Percentiles rank a stretch among this genome's conserved stretches.
phyloP scores from a whole-genome alignment of 2,888 invertebrate genomes.

The Leucophenga montana region DNA sequence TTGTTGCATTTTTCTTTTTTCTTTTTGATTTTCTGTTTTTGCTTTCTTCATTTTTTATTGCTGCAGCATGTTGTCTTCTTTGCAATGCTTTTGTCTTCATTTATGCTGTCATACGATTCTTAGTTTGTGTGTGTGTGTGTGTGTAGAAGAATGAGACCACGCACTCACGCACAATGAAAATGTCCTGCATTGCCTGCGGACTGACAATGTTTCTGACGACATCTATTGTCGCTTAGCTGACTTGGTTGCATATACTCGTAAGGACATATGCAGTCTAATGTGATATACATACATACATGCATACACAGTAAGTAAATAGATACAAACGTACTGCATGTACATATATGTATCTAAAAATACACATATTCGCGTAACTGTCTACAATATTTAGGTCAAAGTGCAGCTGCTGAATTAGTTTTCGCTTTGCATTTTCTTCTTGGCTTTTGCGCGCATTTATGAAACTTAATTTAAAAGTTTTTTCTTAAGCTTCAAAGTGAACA shows the following conservation, averaged over 20 bases:
- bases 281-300: neutral
- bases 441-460: constrained; percentile 41
- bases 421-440: constrained; percentile 24
- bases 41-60: neutral
- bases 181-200: neutral
- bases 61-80: neutral
- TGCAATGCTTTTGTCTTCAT: neutral
- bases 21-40: neutral
- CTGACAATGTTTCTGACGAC: neutral
- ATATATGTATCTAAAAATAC: neutral
- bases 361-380: neutral
- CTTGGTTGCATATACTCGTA: neutral
- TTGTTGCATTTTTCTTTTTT: no score
- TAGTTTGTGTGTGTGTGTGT: neutral
- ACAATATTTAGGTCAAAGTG: constrained; percentile 57
- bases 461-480: constrained; percentile 59
- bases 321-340: neutral
- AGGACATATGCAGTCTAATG: neutral
- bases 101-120: neutral
- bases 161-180: constrained; percentile 16
- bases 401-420: constrained; percentile 47
- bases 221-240: neutral
- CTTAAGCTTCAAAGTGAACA: constrained; percentile 36
- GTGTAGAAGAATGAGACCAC: neutral
- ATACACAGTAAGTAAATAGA: neutral